These are phyloP conservation scores for Drosophila ustulata DNA, from an alignment of 2,888 invertebrate genomes.

Conservation along the genomic window DNA sequence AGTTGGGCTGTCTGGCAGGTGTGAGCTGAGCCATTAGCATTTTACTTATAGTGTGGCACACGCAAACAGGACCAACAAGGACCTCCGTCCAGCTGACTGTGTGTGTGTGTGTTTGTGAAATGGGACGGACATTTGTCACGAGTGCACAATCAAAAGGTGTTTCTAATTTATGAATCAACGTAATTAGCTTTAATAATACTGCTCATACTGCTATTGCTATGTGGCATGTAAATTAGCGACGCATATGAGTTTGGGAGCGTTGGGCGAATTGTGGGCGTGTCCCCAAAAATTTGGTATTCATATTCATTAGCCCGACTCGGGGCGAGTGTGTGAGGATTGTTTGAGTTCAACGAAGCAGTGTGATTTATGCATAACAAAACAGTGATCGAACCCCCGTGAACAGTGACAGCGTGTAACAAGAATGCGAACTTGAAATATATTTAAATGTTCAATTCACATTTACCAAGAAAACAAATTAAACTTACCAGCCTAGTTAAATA, in stretches of 20 bases:
- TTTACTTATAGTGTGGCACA: slow-evolving; percentile 22
- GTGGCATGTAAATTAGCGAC: slow-evolving; percentile 43
- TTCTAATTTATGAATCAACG: slow-evolving; percentile 75
- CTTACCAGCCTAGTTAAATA: neutral
- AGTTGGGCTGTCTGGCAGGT: neutral
- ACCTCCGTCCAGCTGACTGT: neutral
- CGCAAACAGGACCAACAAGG: slow-evolving; percentile 27
- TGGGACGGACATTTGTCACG: slow-evolving; percentile 56
- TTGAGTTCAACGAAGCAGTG: slow-evolving; percentile 2
- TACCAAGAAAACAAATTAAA: too few species aligned
- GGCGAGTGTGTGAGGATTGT: neutral
- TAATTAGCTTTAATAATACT: slow-evolving; percentile 69
- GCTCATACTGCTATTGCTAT: slow-evolving; percentile 12
- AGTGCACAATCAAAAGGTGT: slow-evolving; percentile 70
- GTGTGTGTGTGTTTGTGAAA: neutral
- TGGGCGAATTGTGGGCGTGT: slow-evolving; percentile 17
- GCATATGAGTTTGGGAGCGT: slow-evolving; percentile 19
- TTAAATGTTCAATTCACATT: neutral
- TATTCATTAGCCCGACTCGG: slow-evolving; percentile 42
- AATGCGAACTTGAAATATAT: neutral
- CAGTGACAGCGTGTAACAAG: too few species aligned
- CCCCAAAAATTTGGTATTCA: slow-evolving; percentile 32
- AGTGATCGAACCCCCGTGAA: neutral
- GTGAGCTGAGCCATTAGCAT: slow-evolving; percentile 40
- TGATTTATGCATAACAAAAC: slow-evolving; percentile 24